Conservation (phyloP, 1,140 invertebrate species). For the Eupristina koningsbergeri region DNA sequence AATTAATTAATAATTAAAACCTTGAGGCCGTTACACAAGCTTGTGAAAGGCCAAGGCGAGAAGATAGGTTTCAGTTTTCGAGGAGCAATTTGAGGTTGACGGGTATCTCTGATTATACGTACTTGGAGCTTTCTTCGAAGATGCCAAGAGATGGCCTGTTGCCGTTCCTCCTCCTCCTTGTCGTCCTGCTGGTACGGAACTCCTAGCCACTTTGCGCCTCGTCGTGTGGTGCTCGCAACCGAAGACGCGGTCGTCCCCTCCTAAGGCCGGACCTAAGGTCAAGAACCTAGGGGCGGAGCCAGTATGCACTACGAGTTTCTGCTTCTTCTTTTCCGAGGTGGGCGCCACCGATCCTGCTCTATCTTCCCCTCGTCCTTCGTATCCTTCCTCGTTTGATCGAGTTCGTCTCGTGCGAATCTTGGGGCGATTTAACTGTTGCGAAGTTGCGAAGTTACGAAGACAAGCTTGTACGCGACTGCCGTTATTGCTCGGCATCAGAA, state of each 20-base stretch:
- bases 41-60: too few species aligned
- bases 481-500: not conserved
- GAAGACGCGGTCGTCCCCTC: not conserved
- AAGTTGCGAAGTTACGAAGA: not conserved
- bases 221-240: not conserved
- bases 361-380: not conserved
- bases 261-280: conserved; percentile 48
- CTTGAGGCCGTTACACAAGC: too few species aligned
- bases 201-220: conserved; percentile 35
- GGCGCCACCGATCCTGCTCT: not conserved
- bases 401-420: not conserved
- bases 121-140: not conserved
- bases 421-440: not conserved
- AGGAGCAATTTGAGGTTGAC: not conserved
- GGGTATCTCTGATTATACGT: not conserved
- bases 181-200: conserved; percentile 28
- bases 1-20: too few species aligned
- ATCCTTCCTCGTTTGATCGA: not conserved
- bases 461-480: not conserved
- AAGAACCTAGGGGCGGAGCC: conserved; percentile 46
- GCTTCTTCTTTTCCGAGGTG: not conserved
- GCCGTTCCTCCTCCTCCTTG: not conserved
- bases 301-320: not conserved
- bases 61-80: too few species aligned
- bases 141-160: not conserved